Conservation (phyloP, 2,797 vertebrate genomes). For the Pangasius krempfi region DNA sequence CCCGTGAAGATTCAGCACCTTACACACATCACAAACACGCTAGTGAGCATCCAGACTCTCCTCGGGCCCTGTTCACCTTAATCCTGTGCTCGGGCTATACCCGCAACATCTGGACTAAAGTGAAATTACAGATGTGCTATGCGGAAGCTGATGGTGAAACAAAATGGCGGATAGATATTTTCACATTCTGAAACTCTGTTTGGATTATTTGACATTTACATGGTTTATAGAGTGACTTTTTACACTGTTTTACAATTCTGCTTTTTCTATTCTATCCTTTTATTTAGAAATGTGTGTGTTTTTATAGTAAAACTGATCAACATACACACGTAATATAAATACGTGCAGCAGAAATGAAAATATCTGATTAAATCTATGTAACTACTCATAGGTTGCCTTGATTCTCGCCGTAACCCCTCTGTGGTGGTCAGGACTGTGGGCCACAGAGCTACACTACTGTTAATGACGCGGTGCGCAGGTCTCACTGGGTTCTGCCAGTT, state of each 20-base stretch:
- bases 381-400: neutral
- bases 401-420: neutral
- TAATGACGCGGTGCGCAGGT: neutral
- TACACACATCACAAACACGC: conserved; percentile 10
- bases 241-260: too few species aligned
- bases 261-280: too few species aligned
- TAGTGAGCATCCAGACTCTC: neutral
- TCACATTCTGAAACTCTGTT: too few species aligned
- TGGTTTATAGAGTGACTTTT: too few species aligned
- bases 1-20: conserved; percentile 85
- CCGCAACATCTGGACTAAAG: neutral
- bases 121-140: neutral
- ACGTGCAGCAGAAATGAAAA: too few species aligned
- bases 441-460: neutral
- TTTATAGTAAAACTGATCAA: too few species aligned
- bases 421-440: neutral
- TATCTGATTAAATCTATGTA: too few species aligned
- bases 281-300: too few species aligned
- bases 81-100: neutral
- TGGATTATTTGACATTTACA: too few species aligned
- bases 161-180: neutral
- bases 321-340: too few species aligned
- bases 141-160: neutral
- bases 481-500: neutral
- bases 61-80: neutral